Percentiles rank a stretch among this genome's conserved stretches.
These are phyloP conservation scores for Pogonomyrmex barbatus DNA, from an alignment of 1,140 invertebrate species.

Conservation along the genomic window DNA sequence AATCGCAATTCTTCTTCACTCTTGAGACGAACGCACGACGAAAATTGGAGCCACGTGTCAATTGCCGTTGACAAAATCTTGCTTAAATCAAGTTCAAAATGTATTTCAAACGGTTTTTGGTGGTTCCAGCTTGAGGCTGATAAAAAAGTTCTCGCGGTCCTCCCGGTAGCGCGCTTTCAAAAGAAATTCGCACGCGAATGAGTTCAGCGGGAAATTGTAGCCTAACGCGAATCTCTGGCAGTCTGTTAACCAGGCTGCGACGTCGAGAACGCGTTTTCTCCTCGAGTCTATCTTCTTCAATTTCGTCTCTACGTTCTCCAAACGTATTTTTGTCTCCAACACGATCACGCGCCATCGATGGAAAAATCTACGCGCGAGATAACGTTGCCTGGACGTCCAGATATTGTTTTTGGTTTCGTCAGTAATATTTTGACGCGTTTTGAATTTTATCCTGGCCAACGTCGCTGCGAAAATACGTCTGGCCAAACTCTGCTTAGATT, in stretches of 20 bases:
- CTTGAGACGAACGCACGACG: background rate
- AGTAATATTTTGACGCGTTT: background rate
- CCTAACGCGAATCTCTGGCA: constrained; percentile 81
- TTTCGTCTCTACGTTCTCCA: constrained; percentile 72
- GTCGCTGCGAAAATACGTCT: constrained; percentile 66
- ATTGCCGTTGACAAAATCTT: background rate
- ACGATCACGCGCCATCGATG: constrained; percentile 70
- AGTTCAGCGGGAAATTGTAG: constrained; percentile 82
- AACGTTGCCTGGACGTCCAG: constrained; percentile 61
- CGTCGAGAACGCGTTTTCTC: constrained; percentile 74
- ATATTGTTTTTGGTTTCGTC: background rate
- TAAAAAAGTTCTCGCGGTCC: constrained; percentile 85
- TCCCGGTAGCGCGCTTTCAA: constrained; percentile 86
- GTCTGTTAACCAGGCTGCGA: constrained; percentile 78
- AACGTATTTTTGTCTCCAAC: constrained; percentile 72
- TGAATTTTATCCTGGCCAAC: constrained; percentile 55
- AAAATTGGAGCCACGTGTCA: background rate
- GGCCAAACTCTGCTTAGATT: constrained; percentile 25
- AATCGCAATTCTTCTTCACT: background rate
- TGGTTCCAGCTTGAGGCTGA: constrained; percentile 84
- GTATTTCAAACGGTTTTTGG: constrained; percentile 50
- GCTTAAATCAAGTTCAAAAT: background rate
- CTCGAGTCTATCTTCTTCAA: constrained; percentile 77
- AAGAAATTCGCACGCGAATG: constrained; percentile 84
- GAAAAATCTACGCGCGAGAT: constrained; percentile 70